Conservation (phyloP, 2,888 invertebrate species). For the Hipparchia semele region DNA sequence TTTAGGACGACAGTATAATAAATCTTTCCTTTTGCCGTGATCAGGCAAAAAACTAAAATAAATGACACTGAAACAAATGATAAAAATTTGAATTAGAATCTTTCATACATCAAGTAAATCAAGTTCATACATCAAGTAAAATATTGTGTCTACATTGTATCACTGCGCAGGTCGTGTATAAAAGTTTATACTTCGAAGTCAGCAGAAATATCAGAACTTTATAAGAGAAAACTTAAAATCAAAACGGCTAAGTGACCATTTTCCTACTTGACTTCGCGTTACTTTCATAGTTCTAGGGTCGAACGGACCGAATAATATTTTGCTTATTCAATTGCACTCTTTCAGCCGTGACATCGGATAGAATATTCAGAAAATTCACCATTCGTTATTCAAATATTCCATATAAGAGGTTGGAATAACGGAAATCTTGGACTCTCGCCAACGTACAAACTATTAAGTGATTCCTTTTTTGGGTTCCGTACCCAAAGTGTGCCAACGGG, state of each 20-base stretch:
- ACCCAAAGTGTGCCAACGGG: too few species aligned
- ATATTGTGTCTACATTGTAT: neutral
- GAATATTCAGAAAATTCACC: conserved; percentile 41
- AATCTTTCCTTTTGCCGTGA: too few species aligned
- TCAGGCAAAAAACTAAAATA: too few species aligned
- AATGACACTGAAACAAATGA: too few species aligned
- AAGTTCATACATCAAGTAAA: neutral
- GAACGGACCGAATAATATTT: conserved; percentile 42
- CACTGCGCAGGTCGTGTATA: neutral
- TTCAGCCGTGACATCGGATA: conserved; percentile 43
- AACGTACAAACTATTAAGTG: conserved; percentile 27
- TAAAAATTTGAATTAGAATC: neutral
- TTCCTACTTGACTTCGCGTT: conserved; percentile 40
- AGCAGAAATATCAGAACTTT: conserved; percentile 8
- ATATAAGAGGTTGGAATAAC: conserved; percentile 38
- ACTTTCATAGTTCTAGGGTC: conserved; percentile 43
- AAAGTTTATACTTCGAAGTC: neutral
- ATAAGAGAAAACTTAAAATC: too few species aligned
- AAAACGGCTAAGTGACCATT: conserved; percentile 31
- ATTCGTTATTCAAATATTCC: conserved; percentile 46
- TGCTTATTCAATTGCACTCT: conserved; percentile 48
- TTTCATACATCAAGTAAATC: neutral
- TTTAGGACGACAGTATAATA: too few species aligned
- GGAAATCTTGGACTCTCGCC: conserved; percentile 38
- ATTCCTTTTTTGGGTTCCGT: neutral